phyloP scores from a whole-genome alignment of 2,113 vertebrate species.

The Apus apus region DNA sequence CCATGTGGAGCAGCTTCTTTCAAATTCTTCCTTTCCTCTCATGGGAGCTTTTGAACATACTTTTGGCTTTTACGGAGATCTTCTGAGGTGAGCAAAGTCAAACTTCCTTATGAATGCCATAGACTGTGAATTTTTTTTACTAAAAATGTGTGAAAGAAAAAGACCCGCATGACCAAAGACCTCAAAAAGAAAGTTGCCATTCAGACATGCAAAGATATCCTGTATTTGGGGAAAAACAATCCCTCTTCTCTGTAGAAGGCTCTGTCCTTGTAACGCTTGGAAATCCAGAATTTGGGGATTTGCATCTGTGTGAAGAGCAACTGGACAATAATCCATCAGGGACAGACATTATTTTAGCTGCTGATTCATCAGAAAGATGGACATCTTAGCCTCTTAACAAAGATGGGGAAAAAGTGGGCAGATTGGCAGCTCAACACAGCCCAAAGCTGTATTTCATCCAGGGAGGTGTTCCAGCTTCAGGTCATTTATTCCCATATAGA shows the following conservation, averaged over 20 bases:
- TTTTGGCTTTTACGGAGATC: not conserved
- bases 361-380: not conserved
- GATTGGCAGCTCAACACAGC: not conserved
- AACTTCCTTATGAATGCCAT: not conserved
- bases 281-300: not conserved
- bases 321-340: not conserved
- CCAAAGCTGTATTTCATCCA: not conserved
- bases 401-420: not conserved
- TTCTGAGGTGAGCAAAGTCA: not conserved
- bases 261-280: not conserved
- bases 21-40: not conserved
- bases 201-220: not conserved
- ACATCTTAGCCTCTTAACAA: not conserved
- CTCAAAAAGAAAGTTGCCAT: too few relatives aligned
- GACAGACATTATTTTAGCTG: not conserved
- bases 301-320: not conserved
- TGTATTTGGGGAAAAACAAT: accelerated
- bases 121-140: not conserved
- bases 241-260: not conserved
- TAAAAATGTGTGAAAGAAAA: not conserved
- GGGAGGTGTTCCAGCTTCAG: not conserved
- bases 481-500: not conserved
- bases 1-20: accelerated
- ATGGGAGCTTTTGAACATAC: not conserved
- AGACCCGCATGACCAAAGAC: not conserved